Percentiles rank a stretch among this genome's conserved stretches.
phyloP scores from a whole-genome alignment of 1,140 invertebrate genomes.

The Galleria mellonella region DNA sequence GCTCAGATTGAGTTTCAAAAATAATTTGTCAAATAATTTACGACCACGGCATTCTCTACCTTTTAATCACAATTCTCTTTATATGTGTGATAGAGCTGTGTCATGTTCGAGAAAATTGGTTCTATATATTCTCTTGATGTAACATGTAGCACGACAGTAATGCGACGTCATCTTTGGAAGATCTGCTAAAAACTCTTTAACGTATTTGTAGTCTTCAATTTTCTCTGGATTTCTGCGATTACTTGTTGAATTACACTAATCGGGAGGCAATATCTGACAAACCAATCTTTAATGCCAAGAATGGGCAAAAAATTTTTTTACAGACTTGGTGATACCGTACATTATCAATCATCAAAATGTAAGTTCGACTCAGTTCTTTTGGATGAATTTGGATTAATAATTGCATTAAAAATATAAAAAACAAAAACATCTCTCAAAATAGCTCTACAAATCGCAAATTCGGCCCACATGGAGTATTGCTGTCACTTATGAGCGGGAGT shows the following conservation, averaged over 20 bases:
- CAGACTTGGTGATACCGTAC: constrained; percentile 20
- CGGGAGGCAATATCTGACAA: constrained; percentile 18
- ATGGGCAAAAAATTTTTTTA: constrained; percentile 20
- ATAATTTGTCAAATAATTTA: constrained; percentile 17
- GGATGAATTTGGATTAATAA: no score
- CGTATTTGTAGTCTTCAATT: constrained; percentile 10
- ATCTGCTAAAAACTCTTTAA: constrained; percentile 11
- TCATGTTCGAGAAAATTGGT: constrained; percentile 10
- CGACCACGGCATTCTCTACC: constrained; percentile 10
- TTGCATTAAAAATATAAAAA: no score
- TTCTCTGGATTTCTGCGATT: constrained; percentile 9
- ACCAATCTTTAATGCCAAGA: constrained; percentile 23
- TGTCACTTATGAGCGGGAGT: no score
- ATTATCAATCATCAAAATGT: constrained; percentile 17
- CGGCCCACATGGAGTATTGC: no score
- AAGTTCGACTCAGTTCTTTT: constrained; percentile 18
- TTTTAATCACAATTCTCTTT: constrained; percentile 12
- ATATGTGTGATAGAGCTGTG: constrained; percentile 9
- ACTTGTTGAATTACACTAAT: constrained; percentile 9
- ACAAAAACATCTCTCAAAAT: no score
- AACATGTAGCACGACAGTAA: constrained; percentile 13
- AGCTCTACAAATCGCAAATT: no score
- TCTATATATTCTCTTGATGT: constrained; percentile 12
- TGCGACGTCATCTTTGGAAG: constrained; percentile 21
- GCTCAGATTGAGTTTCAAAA: constrained; percentile 30